Conservation (phyloP, 35 echinoderm and acorn worm genomes). For the Stichopus chloronotus region DNA sequence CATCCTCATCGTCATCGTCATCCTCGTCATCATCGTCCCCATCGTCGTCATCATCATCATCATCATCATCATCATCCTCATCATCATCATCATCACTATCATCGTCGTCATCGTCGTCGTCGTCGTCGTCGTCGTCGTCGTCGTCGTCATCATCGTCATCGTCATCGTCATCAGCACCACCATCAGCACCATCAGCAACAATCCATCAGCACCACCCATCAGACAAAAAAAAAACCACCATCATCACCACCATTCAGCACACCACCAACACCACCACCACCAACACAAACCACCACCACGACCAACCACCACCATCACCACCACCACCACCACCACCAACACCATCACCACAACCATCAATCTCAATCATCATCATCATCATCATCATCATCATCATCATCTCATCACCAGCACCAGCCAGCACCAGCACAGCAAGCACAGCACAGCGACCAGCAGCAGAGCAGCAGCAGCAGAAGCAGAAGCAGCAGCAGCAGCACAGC, state of each 20-base stretch:
- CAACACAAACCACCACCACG: no score
- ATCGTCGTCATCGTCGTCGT: neutral
- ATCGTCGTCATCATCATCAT: neutral
- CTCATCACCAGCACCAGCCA: no score
- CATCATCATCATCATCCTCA: neutral
- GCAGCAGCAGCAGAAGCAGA: no score
- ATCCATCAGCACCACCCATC: neutral
- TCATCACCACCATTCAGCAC: neutral
- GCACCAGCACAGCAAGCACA: no score
- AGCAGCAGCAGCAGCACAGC: no score
- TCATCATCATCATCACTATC: no score
- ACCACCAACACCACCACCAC: neutral
- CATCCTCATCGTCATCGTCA: neutral
- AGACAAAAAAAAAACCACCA: neutral
- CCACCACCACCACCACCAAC: no score
- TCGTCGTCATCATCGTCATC: slow-evolving; percentile 47
- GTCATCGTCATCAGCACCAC: slow-evolving; percentile 32
- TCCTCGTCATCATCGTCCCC: slow-evolving; percentile 30
- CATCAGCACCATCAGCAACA: slow-evolving; percentile 30
- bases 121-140: slow-evolving; percentile 44
- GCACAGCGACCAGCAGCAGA: no score
- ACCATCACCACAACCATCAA: no score
- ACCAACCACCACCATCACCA: no score
- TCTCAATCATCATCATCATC: no score
- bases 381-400: no score